A percentile compares a stretch with the other conserved stretches of the same genome.
phyloP scores from a whole-genome alignment of 2,797 vertebrate genomes.

The Antennarius maculatus region DNA sequence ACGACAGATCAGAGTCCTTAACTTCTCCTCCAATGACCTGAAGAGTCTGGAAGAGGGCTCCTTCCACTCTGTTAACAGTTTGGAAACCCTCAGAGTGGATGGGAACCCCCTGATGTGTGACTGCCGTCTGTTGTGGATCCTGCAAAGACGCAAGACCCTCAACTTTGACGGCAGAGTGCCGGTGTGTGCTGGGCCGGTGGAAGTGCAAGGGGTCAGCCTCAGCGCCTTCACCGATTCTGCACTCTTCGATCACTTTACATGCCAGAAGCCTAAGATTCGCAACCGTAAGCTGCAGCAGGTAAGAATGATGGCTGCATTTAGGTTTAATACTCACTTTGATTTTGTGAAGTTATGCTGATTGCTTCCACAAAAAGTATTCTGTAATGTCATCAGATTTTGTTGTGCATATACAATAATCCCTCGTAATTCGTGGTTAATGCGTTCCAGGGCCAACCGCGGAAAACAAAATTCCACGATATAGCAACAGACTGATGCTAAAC shows the following conservation, averaged over 20 bases:
- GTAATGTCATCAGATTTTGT: background rate
- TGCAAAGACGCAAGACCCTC: constrained; percentile 94
- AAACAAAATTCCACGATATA: too few relatives aligned
- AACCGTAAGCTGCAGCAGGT: constrained; percentile 93
- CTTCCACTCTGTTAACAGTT: constrained; percentile 95
- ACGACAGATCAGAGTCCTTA: constrained; percentile 93
- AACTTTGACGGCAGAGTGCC: constrained; percentile 95
- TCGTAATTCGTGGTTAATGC: too few relatives aligned
- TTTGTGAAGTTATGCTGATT: background rate
- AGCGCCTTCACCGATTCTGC: constrained; percentile 90
- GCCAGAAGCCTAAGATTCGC: constrained; percentile 94
- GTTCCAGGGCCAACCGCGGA: too few relatives aligned
- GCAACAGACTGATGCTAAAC: too few relatives aligned
- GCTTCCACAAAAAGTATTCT: background rate
- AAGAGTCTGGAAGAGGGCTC: constrained; percentile 93
- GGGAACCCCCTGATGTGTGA: constrained; percentile 96
- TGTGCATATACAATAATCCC: background rate
- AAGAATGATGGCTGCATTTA: constrained; percentile 31
- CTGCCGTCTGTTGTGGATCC: constrained; percentile 97
- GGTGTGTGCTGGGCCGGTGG: constrained; percentile 90
- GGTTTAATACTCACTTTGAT: constrained; percentile 5
- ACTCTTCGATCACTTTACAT: constrained; percentile 96
- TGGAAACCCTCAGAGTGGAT: constrained; percentile 95
- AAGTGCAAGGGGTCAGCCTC: constrained; percentile 91
- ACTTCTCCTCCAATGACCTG: constrained; percentile 93